phyloP scores from a whole-genome alignment of 2,797 vertebrate genomes.

The Danionella dracula region DNA sequence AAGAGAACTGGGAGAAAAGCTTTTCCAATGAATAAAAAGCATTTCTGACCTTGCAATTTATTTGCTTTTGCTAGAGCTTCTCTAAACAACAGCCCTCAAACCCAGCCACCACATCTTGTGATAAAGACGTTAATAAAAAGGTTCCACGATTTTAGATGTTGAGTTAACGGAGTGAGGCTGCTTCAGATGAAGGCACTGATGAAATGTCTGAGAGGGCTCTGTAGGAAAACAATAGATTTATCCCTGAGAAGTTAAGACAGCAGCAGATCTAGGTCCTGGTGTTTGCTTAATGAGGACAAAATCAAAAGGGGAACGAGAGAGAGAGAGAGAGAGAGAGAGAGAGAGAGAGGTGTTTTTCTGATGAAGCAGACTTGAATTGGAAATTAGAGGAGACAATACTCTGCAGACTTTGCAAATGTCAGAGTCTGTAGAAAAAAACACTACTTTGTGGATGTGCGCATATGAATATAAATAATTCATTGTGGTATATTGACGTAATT shows the following conservation, averaged over 20 bases:
- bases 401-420: conserved; percentile 31
- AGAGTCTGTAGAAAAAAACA: conserved; percentile 14
- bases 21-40: background rate
- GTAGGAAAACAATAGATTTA: conserved; percentile 47
- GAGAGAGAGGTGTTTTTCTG: background rate
- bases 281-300: conserved; percentile 45
- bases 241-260: conserved; percentile 44
- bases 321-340: conserved; percentile 3
- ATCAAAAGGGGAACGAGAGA: conserved; percentile 28
- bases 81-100: background rate
- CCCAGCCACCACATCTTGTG: background rate
- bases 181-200: conserved; percentile 41
- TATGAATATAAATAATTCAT: conserved; percentile 5
- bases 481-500: background rate
- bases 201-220: conserved; percentile 44
- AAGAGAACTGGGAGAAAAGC: background rate
- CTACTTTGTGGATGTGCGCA: background rate
- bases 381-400: conserved; percentile 37
- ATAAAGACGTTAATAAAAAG: no score
- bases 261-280: conserved; percentile 38
- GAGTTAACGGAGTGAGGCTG: conserved; percentile 39
- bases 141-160: conserved; percentile 28
- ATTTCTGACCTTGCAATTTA: background rate
- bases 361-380: conserved; percentile 30
- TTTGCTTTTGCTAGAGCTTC: background rate